phyloP scores from a whole-genome alignment of 2,797 vertebrate species.

The Cygnus olor region DNA sequence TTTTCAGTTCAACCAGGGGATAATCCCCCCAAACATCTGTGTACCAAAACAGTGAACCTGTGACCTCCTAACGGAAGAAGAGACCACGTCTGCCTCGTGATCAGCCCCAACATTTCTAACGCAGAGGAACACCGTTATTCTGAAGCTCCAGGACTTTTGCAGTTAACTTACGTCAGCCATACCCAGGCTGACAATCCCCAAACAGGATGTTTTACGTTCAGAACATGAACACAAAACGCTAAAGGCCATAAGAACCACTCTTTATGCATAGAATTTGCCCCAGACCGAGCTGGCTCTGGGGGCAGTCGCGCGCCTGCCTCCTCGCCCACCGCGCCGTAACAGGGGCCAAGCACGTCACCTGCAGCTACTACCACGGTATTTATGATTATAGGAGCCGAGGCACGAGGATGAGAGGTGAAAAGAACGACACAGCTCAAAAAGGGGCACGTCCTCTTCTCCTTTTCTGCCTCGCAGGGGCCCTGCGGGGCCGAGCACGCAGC shows the following conservation, averaged over 20 bases:
- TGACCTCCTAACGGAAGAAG: not conserved
- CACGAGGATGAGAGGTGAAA: no score
- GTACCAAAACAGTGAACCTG: not conserved
- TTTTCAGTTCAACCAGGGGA: not conserved
- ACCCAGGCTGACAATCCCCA: not conserved
- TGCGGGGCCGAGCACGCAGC: not conserved
- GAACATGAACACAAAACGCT: not conserved
- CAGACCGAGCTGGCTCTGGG: not conserved
- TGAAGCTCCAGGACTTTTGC: not conserved
- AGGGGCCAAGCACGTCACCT: not conserved
- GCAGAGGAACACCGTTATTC: not conserved
- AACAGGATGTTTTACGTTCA: not conserved
- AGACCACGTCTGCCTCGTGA: not conserved
- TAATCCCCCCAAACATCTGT: accelerated
- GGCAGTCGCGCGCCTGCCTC: no score
- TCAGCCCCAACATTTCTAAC: not conserved
- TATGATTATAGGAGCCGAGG: no score
- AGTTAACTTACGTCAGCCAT: accelerated
- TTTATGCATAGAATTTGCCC: not conserved
- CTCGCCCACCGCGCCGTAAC: accelerated
- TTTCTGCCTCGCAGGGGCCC: not conserved
- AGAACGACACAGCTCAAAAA: no score
- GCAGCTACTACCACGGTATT: not conserved
- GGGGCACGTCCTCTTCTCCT: no score
- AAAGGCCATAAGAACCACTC: not conserved